Evolutionary conservation across 2,888 invertebrate species (phyloP), one percentile per base, ranked within the genome.

Genomic region (Embidobia sp.): DNA sequence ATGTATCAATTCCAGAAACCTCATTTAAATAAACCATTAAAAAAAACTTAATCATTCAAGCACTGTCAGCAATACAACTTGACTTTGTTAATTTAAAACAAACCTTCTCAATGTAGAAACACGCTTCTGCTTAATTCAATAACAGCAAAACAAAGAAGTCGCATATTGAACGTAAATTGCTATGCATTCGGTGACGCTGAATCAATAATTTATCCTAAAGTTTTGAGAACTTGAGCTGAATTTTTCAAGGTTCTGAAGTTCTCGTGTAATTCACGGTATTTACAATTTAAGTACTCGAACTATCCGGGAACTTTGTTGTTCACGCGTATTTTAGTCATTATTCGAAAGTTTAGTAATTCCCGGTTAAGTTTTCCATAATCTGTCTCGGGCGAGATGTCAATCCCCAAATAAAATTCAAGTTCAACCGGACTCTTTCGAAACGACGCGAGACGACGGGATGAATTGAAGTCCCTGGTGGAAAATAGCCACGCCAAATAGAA

Each of bases 201-300:
- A 63, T 40, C 63, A 63, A 72, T 72, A 63, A 63, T 72, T 63
- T 72, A 63, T 72, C 18, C 15, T 18, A 2, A 44, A 63, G 35
- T 53, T 15, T 42, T 26, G 16, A 35, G 22, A 63, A 72, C 63
- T 57, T 49, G 26, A 27, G 42, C 11, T 73, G 10, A 40, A 64
- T 51, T 66, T 59, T 66, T 74, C 59, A 66, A 74, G 51, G 66
- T 46, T 59, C 31, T 1, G 10, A 66, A 66, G 37, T 66, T 64
- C 51, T 31, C 51, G 44, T 74, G 59, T 74, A 49, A 59, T 66
- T 74, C 53, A 29, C 8, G 53, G 46, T 61, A 67, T 61, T 74
- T 67, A 74, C 66, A 74, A 67, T 74, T 74, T 66, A 66, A 74
- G 66, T 37, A 59, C 51, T 10, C 18, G 11, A 48, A 72, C 42